Evolutionary conservation across 2,113 vertebrate genomes (phyloP), one percentile per base, ranked within the genome.

Genomic region (Pimephales promelas): DNA sequence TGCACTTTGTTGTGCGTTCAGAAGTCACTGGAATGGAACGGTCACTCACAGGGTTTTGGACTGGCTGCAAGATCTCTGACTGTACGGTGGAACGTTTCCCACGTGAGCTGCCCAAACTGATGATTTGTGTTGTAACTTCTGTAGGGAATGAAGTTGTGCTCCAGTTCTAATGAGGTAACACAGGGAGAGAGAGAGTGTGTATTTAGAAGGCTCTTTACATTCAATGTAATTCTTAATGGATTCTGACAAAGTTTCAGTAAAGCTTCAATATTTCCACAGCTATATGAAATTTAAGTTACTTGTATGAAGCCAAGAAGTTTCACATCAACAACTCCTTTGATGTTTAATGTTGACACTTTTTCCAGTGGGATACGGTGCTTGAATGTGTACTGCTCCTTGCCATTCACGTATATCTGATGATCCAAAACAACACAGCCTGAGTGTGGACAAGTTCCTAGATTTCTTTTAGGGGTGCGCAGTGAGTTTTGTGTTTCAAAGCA

Each of bases 351-450:
- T n/a, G 49, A 45, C 7, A 71, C 7, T 13, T 28, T 45, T 11
- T 71, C 83, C 40, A 84, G 18, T 3, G 64, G 61, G 16, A 79
- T 20, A 40, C 75, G 83, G 36, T 84, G 75, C 49, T 72, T 84
- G 52, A 84, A 84, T n/a, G 22, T 28, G 54, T 56, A 47, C 16
- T 3, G 18, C 22, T 45, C n/a, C 10, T 45, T 14, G 26, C 66
- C 76, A 61, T 84, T 84, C n/a, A 84, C 83, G 1, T 72, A 84
- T 4, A 84, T 52, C 83, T 84, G 49, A 66, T 56, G 59, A 59
- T 52, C 4, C 16, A 36, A 59, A 54, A 20, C 20, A 56, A 79
- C 26, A 78, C n/a, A 43, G 1, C 47, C 10, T 5, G 16, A 5
- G 26, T 49, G 18, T 54, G 11, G 36, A 18, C 10, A 40, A 64